A percentile compares a stretch with the other conserved stretches of the same genome.
Evolutionary conservation across 2,797 vertebrate species (phyloP).

Genomic region (Oceanodroma leucorhoa): DNA sequence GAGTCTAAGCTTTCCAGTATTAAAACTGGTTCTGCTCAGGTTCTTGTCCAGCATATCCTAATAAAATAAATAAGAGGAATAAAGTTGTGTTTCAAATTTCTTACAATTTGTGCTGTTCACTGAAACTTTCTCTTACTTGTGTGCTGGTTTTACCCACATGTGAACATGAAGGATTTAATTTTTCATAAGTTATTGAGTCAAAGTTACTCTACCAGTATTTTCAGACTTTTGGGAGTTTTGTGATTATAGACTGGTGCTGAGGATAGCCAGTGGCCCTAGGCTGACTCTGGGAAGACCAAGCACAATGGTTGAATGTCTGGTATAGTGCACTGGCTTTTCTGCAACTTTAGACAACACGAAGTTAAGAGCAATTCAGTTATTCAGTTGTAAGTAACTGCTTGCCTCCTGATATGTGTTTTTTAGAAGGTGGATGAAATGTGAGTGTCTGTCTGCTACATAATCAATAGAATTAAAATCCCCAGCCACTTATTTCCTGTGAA

Average conservation of each 20-base stretch:
- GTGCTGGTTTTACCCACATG: not conserved
- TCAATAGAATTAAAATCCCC: constrained; percentile 44
- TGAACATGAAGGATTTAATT: not conserved
- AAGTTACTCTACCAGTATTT: not conserved
- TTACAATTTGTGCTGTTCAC: not conserved
- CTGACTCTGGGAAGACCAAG: not conserved
- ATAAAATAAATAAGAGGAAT: not conserved
- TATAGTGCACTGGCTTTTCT: not conserved
- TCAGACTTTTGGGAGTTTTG: not conserved
- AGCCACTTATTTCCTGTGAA: constrained; percentile 34
- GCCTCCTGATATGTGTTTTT: not conserved
- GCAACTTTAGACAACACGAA: not conserved
- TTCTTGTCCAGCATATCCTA: not conserved
- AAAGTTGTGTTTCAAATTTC: not conserved
- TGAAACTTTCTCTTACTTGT: not conserved
- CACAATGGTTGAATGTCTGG: not conserved
- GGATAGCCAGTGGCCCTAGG: not conserved
- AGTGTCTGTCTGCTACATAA: not conserved
- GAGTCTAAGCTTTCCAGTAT: not conserved
- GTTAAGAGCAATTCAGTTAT: not conserved
- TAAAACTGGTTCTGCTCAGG: not conserved
- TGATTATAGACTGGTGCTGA: not conserved
- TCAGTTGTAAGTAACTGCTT: not conserved
- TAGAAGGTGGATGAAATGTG: constrained; percentile 1
- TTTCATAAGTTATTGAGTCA: not conserved